Evolutionary conservation across 2,888 invertebrate genomes (phyloP).

Genomic region (Scaptomyza flava): DNA sequence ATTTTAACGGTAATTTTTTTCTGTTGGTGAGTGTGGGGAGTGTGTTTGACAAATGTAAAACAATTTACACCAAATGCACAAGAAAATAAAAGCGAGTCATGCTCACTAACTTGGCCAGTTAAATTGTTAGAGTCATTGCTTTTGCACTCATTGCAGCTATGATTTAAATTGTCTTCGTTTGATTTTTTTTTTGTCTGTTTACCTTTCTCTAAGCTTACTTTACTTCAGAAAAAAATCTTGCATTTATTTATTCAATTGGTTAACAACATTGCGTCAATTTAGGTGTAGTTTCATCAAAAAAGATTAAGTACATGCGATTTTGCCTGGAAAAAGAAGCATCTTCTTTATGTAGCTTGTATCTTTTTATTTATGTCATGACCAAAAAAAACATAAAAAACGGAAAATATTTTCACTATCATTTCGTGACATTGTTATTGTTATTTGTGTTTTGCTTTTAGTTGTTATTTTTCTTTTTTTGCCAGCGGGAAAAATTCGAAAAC

Average conservation of each 20-base stretch:
- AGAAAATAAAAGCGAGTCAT: neutral
- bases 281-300: neutral
- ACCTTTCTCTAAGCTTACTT: constrained; percentile 31
- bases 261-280: constrained; percentile 48
- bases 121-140: neutral
- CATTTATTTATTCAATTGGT: constrained; percentile 46
- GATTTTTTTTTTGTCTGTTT: neutral
- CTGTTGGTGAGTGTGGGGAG: neutral
- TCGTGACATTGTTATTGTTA: constrained; percentile 68
- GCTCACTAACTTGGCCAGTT: constrained; percentile 23
- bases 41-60: constrained; percentile 20
- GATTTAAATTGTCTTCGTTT: neutral
- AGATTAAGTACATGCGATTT: constrained; percentile 1
- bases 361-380: constrained; percentile 68
- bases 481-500: constrained; percentile 32
- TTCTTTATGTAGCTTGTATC: constrained; percentile 4
- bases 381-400: constrained; percentile 51
- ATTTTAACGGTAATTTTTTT: constrained; percentile 4
- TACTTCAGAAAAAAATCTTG: neutral
- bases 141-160: neutral
- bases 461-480: constrained; percentile 31
- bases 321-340: constrained; percentile 2
- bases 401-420: constrained; percentile 77
- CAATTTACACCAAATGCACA: neutral
- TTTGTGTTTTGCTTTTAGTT: constrained; percentile 37